These are phyloP conservation scores for Dromiciops gliroides DNA, from an alignment of 2,113 vertebrate species.

Conservation along the genomic window DNA sequence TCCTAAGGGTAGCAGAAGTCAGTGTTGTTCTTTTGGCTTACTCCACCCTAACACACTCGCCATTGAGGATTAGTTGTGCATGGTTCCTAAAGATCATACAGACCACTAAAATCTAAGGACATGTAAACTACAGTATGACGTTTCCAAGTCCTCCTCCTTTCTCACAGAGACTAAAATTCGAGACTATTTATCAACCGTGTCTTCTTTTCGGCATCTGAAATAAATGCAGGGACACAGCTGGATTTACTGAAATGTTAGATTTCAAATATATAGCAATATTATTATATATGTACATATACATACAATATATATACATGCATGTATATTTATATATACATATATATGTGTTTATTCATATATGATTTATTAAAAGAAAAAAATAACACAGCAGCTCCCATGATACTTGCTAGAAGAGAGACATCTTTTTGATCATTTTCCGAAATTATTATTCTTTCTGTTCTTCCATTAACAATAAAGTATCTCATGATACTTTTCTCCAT, in stretches of 20 bases:
- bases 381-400: neutral
- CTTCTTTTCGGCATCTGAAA: neutral
- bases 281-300: neutral
- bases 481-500: neutral
- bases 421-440: neutral
- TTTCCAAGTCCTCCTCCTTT: neutral
- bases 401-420: neutral
- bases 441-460: too few relatives aligned
- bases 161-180: neutral
- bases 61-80: neutral
- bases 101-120: neutral
- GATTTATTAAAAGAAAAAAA: neutral
- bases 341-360: too few relatives aligned
- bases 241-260: neutral
- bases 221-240: neutral
- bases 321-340: too few relatives aligned
- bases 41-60: neutral
- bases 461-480: too few relatives aligned
- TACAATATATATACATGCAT: too few relatives aligned
- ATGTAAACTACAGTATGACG: neutral
- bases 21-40: too few relatives aligned
- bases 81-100: neutral
- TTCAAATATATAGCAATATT: neutral
- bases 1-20: neutral
- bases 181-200: neutral